These are phyloP conservation scores for Trichopoda pennipes DNA, from an alignment of 2,888 invertebrate species.

Conservation along the genomic window DNA sequence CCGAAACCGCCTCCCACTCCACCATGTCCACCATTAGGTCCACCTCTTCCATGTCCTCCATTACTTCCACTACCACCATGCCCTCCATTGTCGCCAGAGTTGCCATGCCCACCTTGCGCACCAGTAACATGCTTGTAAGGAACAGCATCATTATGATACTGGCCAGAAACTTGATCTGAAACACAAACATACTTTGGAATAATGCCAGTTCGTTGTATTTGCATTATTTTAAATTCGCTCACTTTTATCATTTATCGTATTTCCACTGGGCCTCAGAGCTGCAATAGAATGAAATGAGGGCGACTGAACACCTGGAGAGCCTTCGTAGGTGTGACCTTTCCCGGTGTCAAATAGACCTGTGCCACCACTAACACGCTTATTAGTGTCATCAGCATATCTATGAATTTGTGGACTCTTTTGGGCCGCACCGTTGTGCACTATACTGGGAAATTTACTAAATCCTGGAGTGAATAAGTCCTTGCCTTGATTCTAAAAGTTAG, in stretches of 20 bases:
- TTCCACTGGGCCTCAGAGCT: slow-evolving; percentile 73
- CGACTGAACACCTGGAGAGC: slow-evolving; percentile 73
- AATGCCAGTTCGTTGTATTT: slow-evolving; percentile 36
- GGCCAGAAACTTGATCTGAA: slow-evolving; percentile 73
- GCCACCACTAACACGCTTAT: slow-evolving; percentile 39
- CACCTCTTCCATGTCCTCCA: slow-evolving; percentile 29
- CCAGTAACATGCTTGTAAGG: slow-evolving; percentile 67
- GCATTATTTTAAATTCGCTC: slow-evolving; percentile 51
- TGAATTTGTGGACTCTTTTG: slow-evolving; percentile 73
- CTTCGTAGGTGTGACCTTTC: slow-evolving; percentile 73
- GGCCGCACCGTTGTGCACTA: slow-evolving; percentile 71
- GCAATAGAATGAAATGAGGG: slow-evolving; percentile 76
- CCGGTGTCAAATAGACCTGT: slow-evolving; percentile 73
- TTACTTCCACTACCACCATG: slow-evolving; percentile 66
- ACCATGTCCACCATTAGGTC: slow-evolving; percentile 61
- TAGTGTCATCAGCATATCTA: slow-evolving; percentile 61
- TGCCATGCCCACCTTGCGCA: slow-evolving; percentile 70
- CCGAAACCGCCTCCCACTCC: slow-evolving; percentile 69
- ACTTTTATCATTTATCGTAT: slow-evolving; percentile 71
- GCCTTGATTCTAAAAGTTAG: slow-evolving; percentile 64
- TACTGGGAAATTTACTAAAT: slow-evolving; percentile 63
- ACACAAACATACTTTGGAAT: slow-evolving; percentile 71
- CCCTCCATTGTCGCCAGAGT: slow-evolving; percentile 67
- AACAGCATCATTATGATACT: slow-evolving; percentile 67
- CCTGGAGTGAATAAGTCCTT: slow-evolving; percentile 58